A percentile compares a stretch with the other conserved stretches of the same genome.
phyloP scores from a whole-genome alignment of 1,140 invertebrate genomes.

The Plectrocnemia conspersa region DNA sequence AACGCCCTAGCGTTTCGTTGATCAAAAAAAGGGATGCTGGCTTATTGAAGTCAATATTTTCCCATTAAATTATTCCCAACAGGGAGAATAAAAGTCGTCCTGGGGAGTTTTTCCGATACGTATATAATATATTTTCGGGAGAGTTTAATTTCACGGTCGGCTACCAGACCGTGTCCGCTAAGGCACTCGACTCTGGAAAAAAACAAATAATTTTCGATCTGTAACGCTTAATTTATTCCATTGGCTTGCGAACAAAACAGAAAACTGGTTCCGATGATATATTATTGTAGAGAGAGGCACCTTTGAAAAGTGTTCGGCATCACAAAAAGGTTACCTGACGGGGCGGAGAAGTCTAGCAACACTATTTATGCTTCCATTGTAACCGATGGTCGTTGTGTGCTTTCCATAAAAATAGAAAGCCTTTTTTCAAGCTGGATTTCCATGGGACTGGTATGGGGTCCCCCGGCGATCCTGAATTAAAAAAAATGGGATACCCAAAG shows the following conservation, averaged over 20 bases:
- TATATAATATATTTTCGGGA: neutral
- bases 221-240: conserved; percentile 9
- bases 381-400: neutral
- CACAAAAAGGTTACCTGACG: neutral
- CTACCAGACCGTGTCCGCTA: neutral
- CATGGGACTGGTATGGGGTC: conserved; percentile 4
- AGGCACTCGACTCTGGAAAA: conserved; percentile 4
- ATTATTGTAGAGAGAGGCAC: neutral
- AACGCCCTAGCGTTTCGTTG: conserved; percentile 1
- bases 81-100: conserved; percentile 16
- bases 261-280: neutral
- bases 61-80: conserved; percentile 16
- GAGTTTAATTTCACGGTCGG: conserved; percentile 13
- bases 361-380: conserved; percentile 17
- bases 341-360: neutral
- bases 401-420: conserved; percentile 29
- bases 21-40: conserved; percentile 14
- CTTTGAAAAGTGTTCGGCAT: neutral
- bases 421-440: conserved; percentile 24
- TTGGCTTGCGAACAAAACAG: neutral
- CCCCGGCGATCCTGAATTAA: conserved; percentile 3
- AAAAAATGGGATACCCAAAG: conserved; percentile 17
- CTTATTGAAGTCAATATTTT: conserved; percentile 11
- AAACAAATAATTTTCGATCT: conserved; percentile 10
- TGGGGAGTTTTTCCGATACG: conserved; percentile 16